phyloP scores from a whole-genome alignment of 2,113 vertebrate genomes.

The Ploceus nigricollis region DNA sequence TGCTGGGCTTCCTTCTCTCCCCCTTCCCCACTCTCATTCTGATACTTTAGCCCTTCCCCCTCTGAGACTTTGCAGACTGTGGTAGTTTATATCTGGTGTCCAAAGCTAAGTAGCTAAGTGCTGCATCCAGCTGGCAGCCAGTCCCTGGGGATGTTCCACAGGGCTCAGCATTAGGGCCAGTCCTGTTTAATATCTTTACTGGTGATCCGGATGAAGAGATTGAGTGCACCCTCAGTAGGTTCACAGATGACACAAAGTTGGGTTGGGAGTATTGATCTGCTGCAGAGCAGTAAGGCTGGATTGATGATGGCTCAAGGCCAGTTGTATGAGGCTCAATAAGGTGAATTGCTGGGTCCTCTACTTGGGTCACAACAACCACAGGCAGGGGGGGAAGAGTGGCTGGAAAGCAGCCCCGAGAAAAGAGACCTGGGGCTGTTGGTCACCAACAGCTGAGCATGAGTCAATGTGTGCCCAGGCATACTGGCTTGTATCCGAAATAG shows the following conservation, averaged over 20 bases:
- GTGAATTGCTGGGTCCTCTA: neutral
- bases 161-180: neutral
- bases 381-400: neutral
- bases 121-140: neutral
- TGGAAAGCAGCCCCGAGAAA: neutral
- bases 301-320: too few relatives aligned
- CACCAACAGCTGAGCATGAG: neutral
- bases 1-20: neutral
- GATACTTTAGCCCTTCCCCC: neutral
- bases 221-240: neutral
- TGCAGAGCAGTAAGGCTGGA: neutral
- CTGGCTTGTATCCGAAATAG: neutral
- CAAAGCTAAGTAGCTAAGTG: neutral
- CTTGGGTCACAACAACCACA: neutral
- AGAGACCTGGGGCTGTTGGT: neutral
- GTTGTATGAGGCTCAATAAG: neutral
- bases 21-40: neutral
- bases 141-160: neutral
- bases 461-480: neutral
- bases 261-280: neutral
- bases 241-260: neutral
- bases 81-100: neutral
- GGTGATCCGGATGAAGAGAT: neutral
- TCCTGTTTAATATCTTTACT: neutral
- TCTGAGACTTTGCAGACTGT: neutral